Evolutionary conservation across 2,797 vertebrate genomes (phyloP).

Genomic region (Anguilla anguilla): DNA sequence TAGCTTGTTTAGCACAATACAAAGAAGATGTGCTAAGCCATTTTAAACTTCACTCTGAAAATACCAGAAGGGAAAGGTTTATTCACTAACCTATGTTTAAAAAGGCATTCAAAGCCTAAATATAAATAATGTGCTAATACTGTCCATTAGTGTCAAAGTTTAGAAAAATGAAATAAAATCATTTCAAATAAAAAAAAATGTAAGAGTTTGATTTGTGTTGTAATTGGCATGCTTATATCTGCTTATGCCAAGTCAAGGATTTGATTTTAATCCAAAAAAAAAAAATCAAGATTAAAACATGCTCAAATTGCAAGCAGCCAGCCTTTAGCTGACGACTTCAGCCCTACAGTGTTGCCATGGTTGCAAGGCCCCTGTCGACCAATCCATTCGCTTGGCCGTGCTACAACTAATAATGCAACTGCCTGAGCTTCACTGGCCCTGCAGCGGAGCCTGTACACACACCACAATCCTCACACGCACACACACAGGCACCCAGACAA

Average conservation of each 20-base stretch:
- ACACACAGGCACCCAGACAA: background rate
- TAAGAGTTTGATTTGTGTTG: background rate
- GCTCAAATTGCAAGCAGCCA: background rate
- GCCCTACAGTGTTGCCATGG: constrained; percentile 26
- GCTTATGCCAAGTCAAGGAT: background rate
- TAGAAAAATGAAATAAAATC: background rate
- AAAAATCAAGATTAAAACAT: constrained; percentile 9
- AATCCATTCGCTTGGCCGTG: background rate
- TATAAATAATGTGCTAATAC: background rate
- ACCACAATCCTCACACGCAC: background rate
- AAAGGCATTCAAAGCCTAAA: background rate
- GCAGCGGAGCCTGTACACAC: background rate
- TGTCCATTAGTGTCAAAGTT: background rate
- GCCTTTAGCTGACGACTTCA: background rate
- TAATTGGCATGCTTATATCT: background rate
- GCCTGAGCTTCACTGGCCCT: background rate
- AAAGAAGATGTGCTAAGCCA: background rate
- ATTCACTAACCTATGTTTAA: background rate
- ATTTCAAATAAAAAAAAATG: too few relatives aligned
- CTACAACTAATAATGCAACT: constrained; percentile 28
- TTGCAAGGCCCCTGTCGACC: constrained; percentile 2
- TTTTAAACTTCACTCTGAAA: background rate
- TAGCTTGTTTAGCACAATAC: background rate
- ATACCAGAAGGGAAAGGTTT: background rate
- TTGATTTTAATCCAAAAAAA: constrained; percentile 1